A percentile compares a stretch with the other conserved stretches of the same genome.
phyloP scores from a whole-genome alignment of 2,888 invertebrate genomes.

The Arge pagana region DNA sequence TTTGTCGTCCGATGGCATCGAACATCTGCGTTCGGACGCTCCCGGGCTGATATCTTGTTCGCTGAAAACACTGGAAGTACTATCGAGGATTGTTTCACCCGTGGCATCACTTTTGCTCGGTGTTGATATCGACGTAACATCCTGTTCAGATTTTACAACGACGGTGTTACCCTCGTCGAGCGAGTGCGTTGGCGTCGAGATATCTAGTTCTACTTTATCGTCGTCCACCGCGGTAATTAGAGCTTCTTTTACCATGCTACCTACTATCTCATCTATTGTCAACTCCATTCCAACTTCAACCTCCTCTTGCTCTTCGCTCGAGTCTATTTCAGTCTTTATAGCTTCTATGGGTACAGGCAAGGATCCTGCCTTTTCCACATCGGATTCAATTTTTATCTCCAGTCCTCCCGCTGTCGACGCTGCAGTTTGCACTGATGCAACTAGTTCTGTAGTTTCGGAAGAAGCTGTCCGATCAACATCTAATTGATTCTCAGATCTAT shows the following conservation, averaged over 20 bases:
- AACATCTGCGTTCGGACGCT: conserved; percentile 7
- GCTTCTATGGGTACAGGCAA: too few species aligned
- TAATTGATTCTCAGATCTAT: neutral
- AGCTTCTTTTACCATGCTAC: conserved; percentile 12
- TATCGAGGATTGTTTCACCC: conserved; percentile 23
- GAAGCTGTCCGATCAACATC: neutral
- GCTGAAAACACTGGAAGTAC: conserved; percentile 23
- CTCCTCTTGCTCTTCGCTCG: too few species aligned
- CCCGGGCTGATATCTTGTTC: conserved; percentile 16
- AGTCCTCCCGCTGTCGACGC: neutral
- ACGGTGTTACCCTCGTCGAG: neutral
- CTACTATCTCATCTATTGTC: conserved; percentile 39
- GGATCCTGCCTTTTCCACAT: neutral
- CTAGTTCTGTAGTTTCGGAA: neutral
- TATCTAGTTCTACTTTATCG: neutral
- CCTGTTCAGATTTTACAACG: neutral
- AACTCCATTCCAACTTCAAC: conserved; percentile 27
- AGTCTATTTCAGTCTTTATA: too few species aligned
- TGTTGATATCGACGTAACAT: neutral
- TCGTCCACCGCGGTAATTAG: neutral
- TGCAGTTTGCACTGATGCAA: neutral
- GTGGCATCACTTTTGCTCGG: conserved; percentile 11
- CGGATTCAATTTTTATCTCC: neutral
- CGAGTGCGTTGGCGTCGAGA: neutral
- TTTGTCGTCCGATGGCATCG: conserved; percentile 28